Evolutionary conservation across 2,113 vertebrate genomes (phyloP), one percentile per base, ranked within the genome.

Genomic region (Crotophaga sulcirostris): DNA sequence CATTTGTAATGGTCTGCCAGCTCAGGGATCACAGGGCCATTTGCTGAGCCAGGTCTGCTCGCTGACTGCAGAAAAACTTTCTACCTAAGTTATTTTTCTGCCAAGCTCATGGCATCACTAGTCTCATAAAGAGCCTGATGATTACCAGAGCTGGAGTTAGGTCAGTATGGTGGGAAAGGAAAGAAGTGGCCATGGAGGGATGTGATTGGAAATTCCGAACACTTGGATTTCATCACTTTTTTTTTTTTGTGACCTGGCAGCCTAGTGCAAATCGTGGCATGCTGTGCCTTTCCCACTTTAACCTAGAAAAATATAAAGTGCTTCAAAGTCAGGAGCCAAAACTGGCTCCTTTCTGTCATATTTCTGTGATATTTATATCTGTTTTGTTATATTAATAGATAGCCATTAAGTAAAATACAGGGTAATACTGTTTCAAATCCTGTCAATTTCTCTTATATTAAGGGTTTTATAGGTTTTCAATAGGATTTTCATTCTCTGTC

Each of bases 251-350:
- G 24, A 87, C 16, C 10, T 3, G 5, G 55, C 47, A 70, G 17
- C 62, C 34, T 36, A 10, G 36, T 52, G 29, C 1, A 3, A 23
- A 28, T 89, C 0, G 0, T 49, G 17, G 67, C 0, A 0, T 38
- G 23, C 62, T 62, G 13, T 93, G 45, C 36, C 36, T 77, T 79
- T 87, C 31, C 33, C 5, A 7, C 31, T 54, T 91, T 24, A 68
- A 54, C 26, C 14, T 54, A 5, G 28, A 38, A 49, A 54, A 21
- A 16, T 33, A 36, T 6, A 11, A 47, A 74, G 68, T 79, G 20
- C 8, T 90, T 68, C 34, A 24, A 38, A 29, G 49, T 29, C 8
- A 6, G 29, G 26, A 67, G 3, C 59, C 44, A 79, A 38, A 79
- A 18, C 40, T 68, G 44, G 13, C 25, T 84, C 63, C 34, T 85